These are phyloP conservation scores for Brachypodius melanocephalos DNA, from an alignment of 2,113 vertebrate genomes.

Conservation along the genomic window DNA sequence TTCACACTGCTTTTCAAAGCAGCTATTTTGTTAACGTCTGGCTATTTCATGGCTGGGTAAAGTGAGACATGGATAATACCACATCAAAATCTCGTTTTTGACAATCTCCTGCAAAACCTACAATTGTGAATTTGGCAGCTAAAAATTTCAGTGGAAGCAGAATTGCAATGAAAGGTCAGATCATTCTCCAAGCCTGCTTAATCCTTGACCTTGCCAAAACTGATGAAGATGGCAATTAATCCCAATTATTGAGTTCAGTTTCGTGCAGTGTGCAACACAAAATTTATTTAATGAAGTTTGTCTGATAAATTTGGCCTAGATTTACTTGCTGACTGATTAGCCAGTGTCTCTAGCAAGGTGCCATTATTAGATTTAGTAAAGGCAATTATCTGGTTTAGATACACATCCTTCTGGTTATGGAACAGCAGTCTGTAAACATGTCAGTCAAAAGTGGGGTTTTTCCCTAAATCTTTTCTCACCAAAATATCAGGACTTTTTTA, in stretches of 20 bases:
- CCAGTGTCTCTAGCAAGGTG: background rate
- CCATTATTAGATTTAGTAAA: background rate
- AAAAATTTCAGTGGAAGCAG: background rate
- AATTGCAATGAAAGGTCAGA: background rate
- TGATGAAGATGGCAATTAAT: background rate
- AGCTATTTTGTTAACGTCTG: background rate
- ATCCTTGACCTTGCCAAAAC: background rate
- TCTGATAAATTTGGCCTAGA: background rate
- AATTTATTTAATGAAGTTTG: background rate
- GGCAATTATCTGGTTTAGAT: background rate
- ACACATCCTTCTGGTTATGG: background rate
- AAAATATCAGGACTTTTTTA: conserved; percentile 15
- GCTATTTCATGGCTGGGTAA: background rate
- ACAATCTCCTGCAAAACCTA: background rate
- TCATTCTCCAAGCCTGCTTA: background rate
- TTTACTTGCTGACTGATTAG: background rate
- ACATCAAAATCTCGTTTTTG: background rate
- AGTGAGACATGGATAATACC: background rate
- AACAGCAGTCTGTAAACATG: background rate
- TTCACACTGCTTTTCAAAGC: background rate
- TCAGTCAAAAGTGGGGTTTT: background rate
- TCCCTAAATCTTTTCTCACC: background rate
- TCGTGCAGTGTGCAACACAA: background rate
- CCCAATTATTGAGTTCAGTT: background rate
- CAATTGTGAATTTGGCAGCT: background rate